phyloP scores from a whole-genome alignment of 2,797 vertebrate genomes.

The Bradypus variegatus region DNA sequence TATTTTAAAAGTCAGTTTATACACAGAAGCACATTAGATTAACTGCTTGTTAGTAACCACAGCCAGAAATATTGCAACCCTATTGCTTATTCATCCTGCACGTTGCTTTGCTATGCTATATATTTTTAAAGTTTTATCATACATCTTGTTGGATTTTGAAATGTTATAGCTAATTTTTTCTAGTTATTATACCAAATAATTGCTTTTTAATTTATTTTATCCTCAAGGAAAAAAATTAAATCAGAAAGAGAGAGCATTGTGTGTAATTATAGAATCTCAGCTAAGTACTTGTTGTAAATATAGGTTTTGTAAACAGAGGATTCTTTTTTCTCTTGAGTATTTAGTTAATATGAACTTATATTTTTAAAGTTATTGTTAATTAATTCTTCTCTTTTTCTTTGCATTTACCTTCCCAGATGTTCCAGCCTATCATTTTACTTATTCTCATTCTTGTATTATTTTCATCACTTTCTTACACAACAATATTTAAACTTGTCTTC shows the following conservation, averaged over 20 bases:
- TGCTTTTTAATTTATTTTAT: conserved; percentile 16
- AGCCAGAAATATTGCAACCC: neutral
- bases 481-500: conserved; percentile 99
- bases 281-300: neutral
- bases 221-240: neutral
- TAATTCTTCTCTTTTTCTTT: conserved; percentile 77
- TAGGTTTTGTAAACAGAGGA: neutral
- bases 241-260: neutral
- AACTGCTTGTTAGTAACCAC: conserved; percentile 4
- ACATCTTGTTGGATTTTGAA: conserved; percentile 11
- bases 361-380: conserved; percentile 69
- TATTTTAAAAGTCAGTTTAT: neutral
- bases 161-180: conserved; percentile 21
- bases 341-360: neutral
- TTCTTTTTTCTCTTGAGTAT: neutral
- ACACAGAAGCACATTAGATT: neutral
- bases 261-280: neutral
- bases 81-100: conserved; percentile 42
- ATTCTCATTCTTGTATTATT: conserved; percentile 99
- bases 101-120: conserved; percentile 57
- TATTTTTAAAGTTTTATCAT: neutral
- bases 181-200: neutral
- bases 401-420: conserved; percentile 91
- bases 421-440: conserved; percentile 99
- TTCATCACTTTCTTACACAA: conserved; percentile 98